A percentile compares a stretch with the other conserved stretches of the same genome.
Conservation (phyloP, 2,797 vertebrate genomes). For the Meriones psammophilus region DNA sequence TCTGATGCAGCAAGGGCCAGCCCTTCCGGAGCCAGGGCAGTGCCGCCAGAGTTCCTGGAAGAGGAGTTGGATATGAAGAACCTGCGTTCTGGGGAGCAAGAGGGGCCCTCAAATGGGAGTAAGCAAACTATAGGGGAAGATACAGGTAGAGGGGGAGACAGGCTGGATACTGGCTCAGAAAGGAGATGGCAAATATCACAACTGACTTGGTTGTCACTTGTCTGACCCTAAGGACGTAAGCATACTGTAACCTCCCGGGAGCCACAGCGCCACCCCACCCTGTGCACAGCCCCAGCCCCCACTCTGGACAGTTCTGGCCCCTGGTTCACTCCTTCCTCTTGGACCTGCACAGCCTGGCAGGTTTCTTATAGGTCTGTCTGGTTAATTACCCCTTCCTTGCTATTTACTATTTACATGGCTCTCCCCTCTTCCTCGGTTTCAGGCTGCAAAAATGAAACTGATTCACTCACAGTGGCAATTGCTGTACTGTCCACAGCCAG, state of each 20-base stretch:
- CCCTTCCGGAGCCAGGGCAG: neutral
- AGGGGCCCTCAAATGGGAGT: neutral
- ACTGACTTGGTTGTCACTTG: neutral
- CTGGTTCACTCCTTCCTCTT: accelerated
- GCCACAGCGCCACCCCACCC: accelerated
- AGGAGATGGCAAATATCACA: neutral
- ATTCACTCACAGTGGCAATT: neutral
- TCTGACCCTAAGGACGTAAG: neutral
- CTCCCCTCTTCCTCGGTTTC: neutral
- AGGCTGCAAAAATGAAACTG: neutral
- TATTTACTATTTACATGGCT: accelerated
- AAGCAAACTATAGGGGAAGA: neutral
- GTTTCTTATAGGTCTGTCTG: too few species aligned
- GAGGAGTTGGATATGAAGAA: neutral
- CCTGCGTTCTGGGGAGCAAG: neutral
- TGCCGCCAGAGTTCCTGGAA: neutral
- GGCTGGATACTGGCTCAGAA: neutral
- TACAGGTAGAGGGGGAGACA: neutral
- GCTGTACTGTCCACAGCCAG: neutral
- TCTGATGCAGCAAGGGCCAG: slow-evolving; percentile 10
- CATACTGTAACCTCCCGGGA: neutral
- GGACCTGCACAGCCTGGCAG: neutral
- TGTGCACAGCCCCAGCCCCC: too few species aligned
- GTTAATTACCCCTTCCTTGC: neutral
- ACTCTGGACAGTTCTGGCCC: too few species aligned